These are phyloP conservation scores for Halcyon chelicuti DNA, from an alignment of 2,797 vertebrate genomes.

Conservation along the genomic window DNA sequence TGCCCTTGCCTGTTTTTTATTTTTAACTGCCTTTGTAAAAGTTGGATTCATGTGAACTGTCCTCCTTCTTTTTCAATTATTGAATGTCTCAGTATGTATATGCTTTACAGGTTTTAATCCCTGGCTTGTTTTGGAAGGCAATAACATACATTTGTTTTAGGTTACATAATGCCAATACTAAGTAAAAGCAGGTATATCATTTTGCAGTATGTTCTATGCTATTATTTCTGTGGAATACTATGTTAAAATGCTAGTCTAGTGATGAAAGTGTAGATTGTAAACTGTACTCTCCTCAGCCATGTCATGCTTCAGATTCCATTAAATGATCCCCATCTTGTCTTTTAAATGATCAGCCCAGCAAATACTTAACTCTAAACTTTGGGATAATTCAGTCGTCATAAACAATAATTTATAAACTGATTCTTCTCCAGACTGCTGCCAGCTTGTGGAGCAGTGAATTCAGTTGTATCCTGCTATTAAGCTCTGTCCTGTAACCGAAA, in stretches of 20 bases:
- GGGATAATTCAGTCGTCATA: not conserved
- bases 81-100: not conserved
- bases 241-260: not conserved
- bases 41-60: not conserved
- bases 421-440: constrained; percentile 7
- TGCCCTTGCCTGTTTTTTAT: not conserved
- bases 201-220: not conserved
- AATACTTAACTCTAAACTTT: constrained; percentile 33
- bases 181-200: not conserved
- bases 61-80: not conserved
- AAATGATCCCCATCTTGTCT: constrained; percentile 19
- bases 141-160: not conserved
- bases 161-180: not conserved
- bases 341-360: constrained; percentile 16
- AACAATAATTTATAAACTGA: constrained; percentile 21
- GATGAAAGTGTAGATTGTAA: not conserved
- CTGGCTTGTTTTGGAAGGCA: not conserved
- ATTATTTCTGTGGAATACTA: not conserved
- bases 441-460: not conserved
- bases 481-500: not conserved
- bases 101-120: not conserved
- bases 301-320: constrained; percentile 22
- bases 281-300: not conserved
- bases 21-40: not conserved
- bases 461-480: not conserved